phyloP scores from a whole-genome alignment of 2,888 invertebrate species.

The Xanthorhoe designata region DNA sequence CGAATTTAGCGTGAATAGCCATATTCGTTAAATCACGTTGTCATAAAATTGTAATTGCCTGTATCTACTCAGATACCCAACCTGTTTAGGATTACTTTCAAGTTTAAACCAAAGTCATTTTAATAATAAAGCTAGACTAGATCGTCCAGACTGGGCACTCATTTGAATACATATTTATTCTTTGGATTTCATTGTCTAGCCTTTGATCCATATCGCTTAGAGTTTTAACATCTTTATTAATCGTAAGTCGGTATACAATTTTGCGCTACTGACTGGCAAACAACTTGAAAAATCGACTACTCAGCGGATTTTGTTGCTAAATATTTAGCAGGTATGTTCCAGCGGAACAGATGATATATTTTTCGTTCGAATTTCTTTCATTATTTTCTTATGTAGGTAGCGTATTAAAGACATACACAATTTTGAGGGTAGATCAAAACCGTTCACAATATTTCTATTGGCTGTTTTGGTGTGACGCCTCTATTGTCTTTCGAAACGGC shows the following conservation, averaged over 20 bases:
- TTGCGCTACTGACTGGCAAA: neutral
- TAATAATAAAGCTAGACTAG: slow-evolving; percentile 48
- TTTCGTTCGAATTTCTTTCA: too few relatives aligned
- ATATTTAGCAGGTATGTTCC: too few relatives aligned
- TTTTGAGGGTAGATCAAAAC: too few relatives aligned
- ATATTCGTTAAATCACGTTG: slow-evolving; percentile 57
- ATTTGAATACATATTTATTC: slow-evolving; percentile 32
- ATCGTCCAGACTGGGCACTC: slow-evolving; percentile 23
- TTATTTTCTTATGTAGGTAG: too few relatives aligned
- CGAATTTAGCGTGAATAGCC: slow-evolving; percentile 55
- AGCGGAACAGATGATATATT: too few relatives aligned
- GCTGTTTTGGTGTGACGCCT: too few relatives aligned
- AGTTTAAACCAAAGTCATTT: slow-evolving; percentile 65
- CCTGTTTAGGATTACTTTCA: slow-evolving; percentile 66
- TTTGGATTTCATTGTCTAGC: slow-evolving; percentile 22
- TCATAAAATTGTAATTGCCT: slow-evolving; percentile 66
- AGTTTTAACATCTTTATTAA: slow-evolving; percentile 7
- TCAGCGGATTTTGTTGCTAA: too few relatives aligned
- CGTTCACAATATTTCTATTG: too few relatives aligned
- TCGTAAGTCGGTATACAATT: slow-evolving; percentile 1
- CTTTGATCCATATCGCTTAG: slow-evolving; percentile 20
- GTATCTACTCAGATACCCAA: slow-evolving; percentile 49
- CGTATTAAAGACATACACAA: too few relatives aligned
- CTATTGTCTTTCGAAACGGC: too few relatives aligned
- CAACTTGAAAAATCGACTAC: neutral